Base-by-base conservation (phyloP, 2,888 invertebrate species). In the Rapana venosa region DNA sequence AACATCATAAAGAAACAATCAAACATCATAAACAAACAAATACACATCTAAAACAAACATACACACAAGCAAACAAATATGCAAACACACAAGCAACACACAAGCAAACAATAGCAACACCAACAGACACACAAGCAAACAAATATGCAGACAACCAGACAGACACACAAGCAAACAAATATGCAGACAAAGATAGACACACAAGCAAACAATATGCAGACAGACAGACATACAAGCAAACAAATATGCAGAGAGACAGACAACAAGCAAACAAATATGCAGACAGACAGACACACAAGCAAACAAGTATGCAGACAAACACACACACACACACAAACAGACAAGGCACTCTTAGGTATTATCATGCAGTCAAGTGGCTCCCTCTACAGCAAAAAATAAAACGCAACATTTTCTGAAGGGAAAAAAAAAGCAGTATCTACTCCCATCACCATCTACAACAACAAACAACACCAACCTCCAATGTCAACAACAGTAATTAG, bases 61-160 rank as follows among this genome's bases (percentile, higher is more conserved):
- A 79, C 79, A 79, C 79, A 79, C 79, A 79, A 20, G n/a, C 79
- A 79, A 20, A 79, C 30, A 79, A 20, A 79, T 30, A 79, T n/a
- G n/a, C 79, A 79, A 4, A 79, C 8, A 79, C 8, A 66, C 66
- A 66, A 26, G 17, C 8, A 2, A 66, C 30, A 6, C 30, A 79
- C 79, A n/a, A 22, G 26, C 79, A 79, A 4, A 79, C 79, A 32
- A 15, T 20, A 13, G 26, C 77, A 77, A 22, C 13, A 8, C 77
- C 6, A 8, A 66, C 66, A 66, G 17, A 66, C 30, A 6, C 30
- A 79, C 79, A n/a, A 22, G 26, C 79, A 79, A 4, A 79, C 79
- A 32, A 15, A 66, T 13, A 66, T 2, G 13, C 30, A 6, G 5
- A 79, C 79, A n/a, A 22, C 6, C 79, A 79, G 26, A 79, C 79